Evolutionary conservation across 2,797 vertebrate species (phyloP), one percentile per base, ranked within the genome.

Genomic region (Helarctos malayanus): DNA sequence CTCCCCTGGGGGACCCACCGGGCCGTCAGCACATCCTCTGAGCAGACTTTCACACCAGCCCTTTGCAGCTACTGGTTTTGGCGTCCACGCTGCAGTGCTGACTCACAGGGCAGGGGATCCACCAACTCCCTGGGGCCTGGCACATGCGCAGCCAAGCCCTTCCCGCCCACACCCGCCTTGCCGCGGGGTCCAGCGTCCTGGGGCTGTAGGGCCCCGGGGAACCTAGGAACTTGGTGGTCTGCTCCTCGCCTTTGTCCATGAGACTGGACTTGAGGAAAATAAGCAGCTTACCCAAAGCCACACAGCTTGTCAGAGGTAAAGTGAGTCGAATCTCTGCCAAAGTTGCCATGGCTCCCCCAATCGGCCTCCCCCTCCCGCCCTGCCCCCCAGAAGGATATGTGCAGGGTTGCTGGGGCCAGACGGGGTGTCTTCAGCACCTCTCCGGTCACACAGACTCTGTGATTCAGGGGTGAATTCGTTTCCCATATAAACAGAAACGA

Each of bases 141-240:
- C 23, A 3, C 3, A 0, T 0, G 0, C 1, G 0, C 1, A 2
- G 12, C 81, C 29, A 32, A 86, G 54, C 35, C 87, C 69, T 16
- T 1, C 56, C 23, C 6, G 0, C 38, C 57, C 47, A 21, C n/a
- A 21, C 35, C 5, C 0, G 3, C 12, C 5, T 16, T 18, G 0
- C 65, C 9, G 0, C 84, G 49, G 4, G 0, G 16, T 57, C 6
- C 16, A 27, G 45, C 0, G 0, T 49, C 56, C 56, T 3, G 12
- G 32, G n/a, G 38, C 61, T 86, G 38, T 13, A 27, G 86, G 45
- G 57, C 13, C 52, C 12, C 3, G 13, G 54, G 35, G 54, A n/a
- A 10, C 38, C 23, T 14, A 41, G 49, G 10, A 3, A 19, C 78
- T 25, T 63, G 0, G 1, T 1, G 9, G 32, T 29, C 56, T 18